These are phyloP conservation scores for Aptenodytes forsteri DNA, from an alignment of 2,113 vertebrate species.

Conservation along the genomic window DNA sequence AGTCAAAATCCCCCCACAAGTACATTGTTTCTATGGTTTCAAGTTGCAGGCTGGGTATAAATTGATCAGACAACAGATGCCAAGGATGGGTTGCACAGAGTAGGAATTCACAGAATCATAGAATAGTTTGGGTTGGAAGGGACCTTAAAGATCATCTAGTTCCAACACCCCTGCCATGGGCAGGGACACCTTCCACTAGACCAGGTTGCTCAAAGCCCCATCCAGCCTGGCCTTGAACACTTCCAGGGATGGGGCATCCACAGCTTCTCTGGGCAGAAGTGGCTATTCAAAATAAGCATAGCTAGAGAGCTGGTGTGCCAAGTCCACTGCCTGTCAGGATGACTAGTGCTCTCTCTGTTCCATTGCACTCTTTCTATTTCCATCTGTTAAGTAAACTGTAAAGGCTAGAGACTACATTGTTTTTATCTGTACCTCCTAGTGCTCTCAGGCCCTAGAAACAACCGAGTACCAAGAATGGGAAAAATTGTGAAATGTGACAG, in stretches of 20 bases:
- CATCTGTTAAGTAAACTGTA: neutral
- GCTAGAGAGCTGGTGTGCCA: neutral
- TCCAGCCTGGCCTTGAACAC: neutral
- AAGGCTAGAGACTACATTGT: neutral
- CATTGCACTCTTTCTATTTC: neutral
- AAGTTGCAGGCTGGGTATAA: neutral
- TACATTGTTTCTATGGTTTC: neutral
- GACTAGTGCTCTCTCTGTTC: neutral
- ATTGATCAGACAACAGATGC: conserved; percentile 1
- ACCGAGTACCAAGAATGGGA: neutral
- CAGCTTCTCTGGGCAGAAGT: neutral
- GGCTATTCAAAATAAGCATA: neutral
- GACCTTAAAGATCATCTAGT: neutral
- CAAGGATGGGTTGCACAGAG: neutral
- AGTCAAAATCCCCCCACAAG: neutral
- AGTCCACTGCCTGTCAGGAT: neutral
- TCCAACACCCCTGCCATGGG: neutral
- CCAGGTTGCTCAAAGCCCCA: neutral
- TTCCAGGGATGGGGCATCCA: neutral
- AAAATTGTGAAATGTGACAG: neutral
- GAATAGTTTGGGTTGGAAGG: neutral
- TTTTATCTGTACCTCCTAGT: neutral
- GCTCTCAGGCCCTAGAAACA: neutral
- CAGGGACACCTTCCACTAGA: neutral
- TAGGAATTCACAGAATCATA: neutral